Percentiles rank a stretch among this genome's conserved stretches.
phyloP scores from a whole-genome alignment of 2,797 vertebrate species.

The Melanogrammus aeglefinus region DNA sequence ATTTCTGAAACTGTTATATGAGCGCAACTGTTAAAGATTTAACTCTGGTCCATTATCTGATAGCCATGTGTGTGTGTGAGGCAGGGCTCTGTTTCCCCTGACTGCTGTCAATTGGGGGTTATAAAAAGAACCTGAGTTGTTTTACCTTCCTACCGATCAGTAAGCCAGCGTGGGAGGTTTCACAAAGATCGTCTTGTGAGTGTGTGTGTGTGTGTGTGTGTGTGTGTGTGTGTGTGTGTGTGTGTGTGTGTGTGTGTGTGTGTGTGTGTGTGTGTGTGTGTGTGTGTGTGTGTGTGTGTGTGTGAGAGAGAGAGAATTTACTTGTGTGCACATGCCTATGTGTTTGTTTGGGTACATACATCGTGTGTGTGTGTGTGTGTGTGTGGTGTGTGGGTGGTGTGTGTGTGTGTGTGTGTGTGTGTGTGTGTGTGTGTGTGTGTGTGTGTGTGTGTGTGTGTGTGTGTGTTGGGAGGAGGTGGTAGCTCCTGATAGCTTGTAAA shows the following conservation, averaged over 20 bases:
- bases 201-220: slow-evolving; percentile 18
- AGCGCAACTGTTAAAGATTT: not conserved
- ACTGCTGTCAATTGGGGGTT: slow-evolving; percentile 21
- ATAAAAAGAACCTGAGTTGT: slow-evolving; percentile 21
- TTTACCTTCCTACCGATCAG: slow-evolving; percentile 11
- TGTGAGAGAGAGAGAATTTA: too few species aligned
- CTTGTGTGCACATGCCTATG: not conserved
- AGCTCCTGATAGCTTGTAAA: slow-evolving; percentile 19
- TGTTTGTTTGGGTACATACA: not conserved
- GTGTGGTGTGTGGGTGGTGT: too few species aligned
- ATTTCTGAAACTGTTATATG: not conserved
- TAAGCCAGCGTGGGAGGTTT: slow-evolving; percentile 11
- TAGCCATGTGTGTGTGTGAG: not conserved
- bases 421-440: too few species aligned
- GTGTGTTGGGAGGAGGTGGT: too few species aligned
- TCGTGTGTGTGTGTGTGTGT: not conserved
- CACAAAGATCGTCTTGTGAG: slow-evolving; percentile 7
- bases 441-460: not conserved
- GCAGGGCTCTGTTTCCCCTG: not conserved
- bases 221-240: slow-evolving; percentile 5
- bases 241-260: not conserved
- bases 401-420: too few species aligned
- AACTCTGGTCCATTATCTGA: slow-evolving; percentile 25
- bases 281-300: slow-evolving; percentile 5
- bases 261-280: not conserved